These are phyloP conservation scores for Mustela lutreola DNA, from an alignment of 2,113 vertebrate species.

Conservation along the genomic window DNA sequence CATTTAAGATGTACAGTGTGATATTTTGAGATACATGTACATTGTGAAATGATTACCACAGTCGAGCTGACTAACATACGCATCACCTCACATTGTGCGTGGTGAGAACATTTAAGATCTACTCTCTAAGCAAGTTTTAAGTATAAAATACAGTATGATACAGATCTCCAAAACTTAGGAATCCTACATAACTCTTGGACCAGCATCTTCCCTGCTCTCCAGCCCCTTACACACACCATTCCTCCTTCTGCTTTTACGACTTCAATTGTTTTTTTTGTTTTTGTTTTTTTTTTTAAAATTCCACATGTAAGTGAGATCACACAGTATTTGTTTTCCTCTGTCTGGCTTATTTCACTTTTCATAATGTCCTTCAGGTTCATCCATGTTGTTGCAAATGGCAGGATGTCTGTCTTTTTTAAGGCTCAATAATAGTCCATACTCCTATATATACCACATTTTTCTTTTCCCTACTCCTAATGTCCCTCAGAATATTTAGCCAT, in stretches of 20 bases:
- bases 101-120: background rate
- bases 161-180: background rate
- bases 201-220: background rate
- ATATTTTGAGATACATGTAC: background rate
- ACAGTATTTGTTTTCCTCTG: background rate
- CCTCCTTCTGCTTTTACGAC: background rate
- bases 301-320: background rate
- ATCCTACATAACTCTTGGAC: background rate
- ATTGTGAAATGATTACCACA: background rate
- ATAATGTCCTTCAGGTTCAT: background rate
- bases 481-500: background rate
- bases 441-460: background rate
- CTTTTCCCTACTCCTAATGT: background rate
- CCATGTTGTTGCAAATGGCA: background rate
- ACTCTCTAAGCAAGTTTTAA: background rate
- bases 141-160: background rate
- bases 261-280: background rate
- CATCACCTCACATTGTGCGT: background rate
- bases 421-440: background rate
- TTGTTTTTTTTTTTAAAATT: background rate
- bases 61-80: background rate
- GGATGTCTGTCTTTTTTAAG: background rate
- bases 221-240: background rate
- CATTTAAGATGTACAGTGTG: background rate
- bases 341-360: background rate